phyloP scores from a whole-genome alignment of 1,140 invertebrate species.

The Drusus annulatus region DNA sequence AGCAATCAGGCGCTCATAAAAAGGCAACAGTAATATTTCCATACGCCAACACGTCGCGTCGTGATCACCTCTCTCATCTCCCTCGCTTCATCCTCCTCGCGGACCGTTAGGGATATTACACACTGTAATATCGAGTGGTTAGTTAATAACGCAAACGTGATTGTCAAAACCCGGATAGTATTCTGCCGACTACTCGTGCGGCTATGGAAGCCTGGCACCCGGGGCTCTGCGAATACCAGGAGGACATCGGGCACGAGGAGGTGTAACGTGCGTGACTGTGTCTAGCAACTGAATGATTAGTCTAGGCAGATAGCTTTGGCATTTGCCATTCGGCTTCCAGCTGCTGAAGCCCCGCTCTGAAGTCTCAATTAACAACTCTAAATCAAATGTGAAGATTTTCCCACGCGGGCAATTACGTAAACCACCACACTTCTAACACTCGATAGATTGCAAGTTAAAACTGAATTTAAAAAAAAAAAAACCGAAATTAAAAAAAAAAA shows the following conservation, averaged over 20 bases:
- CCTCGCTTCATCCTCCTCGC: constrained; percentile 46
- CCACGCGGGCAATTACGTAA: neutral
- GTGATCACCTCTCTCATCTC: constrained; percentile 56
- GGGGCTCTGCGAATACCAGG: constrained; percentile 52
- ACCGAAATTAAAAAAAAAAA: too few species aligned
- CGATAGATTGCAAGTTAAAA: too few species aligned
- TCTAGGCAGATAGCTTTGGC: constrained; percentile 26
- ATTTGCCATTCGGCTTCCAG: constrained; percentile 24
- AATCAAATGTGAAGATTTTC: constrained; percentile 18
- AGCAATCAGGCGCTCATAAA: constrained; percentile 52
- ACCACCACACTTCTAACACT: too few species aligned
- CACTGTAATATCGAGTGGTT: constrained; percentile 44
- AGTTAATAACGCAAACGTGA: constrained; percentile 55
- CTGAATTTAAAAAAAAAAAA: too few species aligned
- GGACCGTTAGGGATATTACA: constrained; percentile 46
- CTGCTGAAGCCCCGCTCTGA: neutral
- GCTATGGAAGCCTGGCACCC: constrained; percentile 49
- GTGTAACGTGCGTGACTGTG: constrained; percentile 38
- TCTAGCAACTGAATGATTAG: constrained; percentile 34
- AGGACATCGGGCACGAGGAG: constrained; percentile 46
- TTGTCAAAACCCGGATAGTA: constrained; percentile 57
- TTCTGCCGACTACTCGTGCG: constrained; percentile 50
- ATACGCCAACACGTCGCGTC: constrained; percentile 48
- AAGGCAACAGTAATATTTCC: constrained; percentile 56
- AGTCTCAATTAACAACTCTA: constrained; percentile 16